Conservation (phyloP, 1,140 invertebrate species). For the Cydia splendana region DNA sequence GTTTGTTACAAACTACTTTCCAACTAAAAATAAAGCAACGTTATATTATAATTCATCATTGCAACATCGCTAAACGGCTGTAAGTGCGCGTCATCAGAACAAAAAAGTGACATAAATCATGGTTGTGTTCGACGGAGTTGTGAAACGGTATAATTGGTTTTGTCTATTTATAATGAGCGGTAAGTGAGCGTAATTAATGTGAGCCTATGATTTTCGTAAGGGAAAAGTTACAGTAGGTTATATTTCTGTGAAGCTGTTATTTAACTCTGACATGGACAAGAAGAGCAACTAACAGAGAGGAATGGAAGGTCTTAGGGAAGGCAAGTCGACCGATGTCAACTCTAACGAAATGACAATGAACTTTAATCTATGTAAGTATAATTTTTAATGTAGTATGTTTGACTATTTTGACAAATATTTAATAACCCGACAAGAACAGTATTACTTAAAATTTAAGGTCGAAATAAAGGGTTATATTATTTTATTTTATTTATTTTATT, state of each 20-base stretch:
- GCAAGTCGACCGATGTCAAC: too few species aligned
- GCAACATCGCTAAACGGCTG: conserved; percentile 10
- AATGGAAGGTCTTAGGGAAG: too few species aligned
- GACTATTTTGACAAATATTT: too few species aligned
- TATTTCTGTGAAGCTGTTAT: background rate
- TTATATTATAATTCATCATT: background rate
- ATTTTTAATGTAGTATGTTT: too few species aligned
- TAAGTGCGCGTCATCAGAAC: conserved; percentile 20
- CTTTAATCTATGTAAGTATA: too few species aligned
- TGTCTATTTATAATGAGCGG: conserved; percentile 64
- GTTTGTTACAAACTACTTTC: background rate
- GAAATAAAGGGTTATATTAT: too few species aligned
- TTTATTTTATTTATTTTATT: too few species aligned
- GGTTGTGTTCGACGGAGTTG: conserved; percentile 45
- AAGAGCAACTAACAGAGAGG: too few species aligned
- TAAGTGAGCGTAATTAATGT: conserved; percentile 65
- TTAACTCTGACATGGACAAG: too few species aligned
- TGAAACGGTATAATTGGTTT: conserved; percentile 65
- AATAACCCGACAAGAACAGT: too few species aligned
- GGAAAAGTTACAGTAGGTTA: conserved; percentile 2
- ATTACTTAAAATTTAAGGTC: too few species aligned
- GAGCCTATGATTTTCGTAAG: conserved; percentile 31
- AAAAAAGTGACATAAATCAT: conserved; percentile 58
- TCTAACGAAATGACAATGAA: too few species aligned
- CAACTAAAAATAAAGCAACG: background rate